These are phyloP conservation scores for Nesogale talazaci DNA, from an alignment of 2,113 vertebrate genomes.

Conservation along the genomic window DNA sequence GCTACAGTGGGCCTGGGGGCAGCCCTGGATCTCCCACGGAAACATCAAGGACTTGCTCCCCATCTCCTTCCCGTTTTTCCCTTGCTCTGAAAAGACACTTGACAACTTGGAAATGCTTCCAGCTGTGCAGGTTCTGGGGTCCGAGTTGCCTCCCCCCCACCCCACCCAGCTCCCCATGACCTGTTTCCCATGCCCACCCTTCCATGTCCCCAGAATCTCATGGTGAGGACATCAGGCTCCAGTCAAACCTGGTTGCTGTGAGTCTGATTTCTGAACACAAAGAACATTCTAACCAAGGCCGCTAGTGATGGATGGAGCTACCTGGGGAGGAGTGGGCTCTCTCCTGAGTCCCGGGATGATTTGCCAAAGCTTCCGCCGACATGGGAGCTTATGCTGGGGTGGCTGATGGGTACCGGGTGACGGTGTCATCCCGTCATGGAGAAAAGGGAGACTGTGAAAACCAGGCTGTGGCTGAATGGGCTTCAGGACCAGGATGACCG, in stretches of 20 bases:
- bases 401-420: fast-evolving
- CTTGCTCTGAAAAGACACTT: not conserved
- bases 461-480: too few species aligned
- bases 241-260: not conserved
- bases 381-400: not conserved
- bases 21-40: not conserved
- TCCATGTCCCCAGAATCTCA: too few species aligned
- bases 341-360: not conserved
- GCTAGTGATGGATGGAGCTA: not conserved
- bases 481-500: fast-evolving
- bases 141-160: not conserved
- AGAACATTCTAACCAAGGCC: not conserved
- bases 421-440: fast-evolving
- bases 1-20: not conserved
- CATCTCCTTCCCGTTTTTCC: fast-evolving
- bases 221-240: not conserved
- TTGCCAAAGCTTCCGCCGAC: fast-evolving
- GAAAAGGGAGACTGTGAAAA: not conserved
- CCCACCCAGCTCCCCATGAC: not conserved
- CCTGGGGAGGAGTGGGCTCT: too few species aligned
- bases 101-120: not conserved
- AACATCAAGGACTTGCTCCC: not conserved
- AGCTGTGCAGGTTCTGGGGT: not conserved
- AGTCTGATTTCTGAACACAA: not conserved
- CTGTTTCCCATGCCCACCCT: not conserved